Conservation (phyloP, 1,140 invertebrate genomes). For the Zaprionus gabonicus region DNA sequence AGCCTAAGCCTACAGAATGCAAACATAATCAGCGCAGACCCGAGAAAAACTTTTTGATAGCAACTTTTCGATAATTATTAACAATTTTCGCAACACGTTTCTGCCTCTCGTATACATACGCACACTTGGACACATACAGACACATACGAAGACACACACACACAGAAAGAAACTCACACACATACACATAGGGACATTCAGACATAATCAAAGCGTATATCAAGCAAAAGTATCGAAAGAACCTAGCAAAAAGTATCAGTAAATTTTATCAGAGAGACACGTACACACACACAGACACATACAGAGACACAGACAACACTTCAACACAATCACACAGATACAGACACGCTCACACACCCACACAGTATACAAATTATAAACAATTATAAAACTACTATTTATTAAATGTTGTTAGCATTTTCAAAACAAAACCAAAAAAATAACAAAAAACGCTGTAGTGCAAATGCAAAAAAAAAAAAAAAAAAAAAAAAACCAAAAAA, state of each 20-base stretch:
- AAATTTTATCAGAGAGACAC: constrained; percentile 60
- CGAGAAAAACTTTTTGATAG: constrained; percentile 64
- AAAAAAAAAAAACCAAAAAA: constrained; percentile 45
- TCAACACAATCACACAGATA: constrained; percentile 22
- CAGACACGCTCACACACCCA: constrained; percentile 37
- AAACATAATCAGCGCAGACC: constrained; percentile 69
- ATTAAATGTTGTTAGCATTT: constrained; percentile 83
- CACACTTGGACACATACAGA: constrained; percentile 16
- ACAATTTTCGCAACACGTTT: constrained; percentile 71
- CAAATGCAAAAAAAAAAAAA: constrained; percentile 62
- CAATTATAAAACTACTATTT: constrained; percentile 76
- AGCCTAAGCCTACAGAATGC: constrained; percentile 74
- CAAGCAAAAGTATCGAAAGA: constrained; percentile 60
- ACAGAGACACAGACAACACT: constrained; percentile 26
- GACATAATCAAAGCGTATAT: constrained; percentile 62
- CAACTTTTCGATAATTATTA: constrained; percentile 68
- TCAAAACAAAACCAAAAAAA: constrained; percentile 49
- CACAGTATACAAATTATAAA: constrained; percentile 73
- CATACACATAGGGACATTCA: constrained; percentile 47
- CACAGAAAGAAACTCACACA: constrained; percentile 36
- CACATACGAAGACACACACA: constrained; percentile 22
- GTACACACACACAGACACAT: constrained; percentile 22
- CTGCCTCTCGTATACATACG: constrained; percentile 74
- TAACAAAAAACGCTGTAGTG: constrained; percentile 75
- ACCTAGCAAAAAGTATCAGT: constrained; percentile 59